Conservation (phyloP, 2,797 vertebrate species). For the Thripadectes ignobilis region DNA sequence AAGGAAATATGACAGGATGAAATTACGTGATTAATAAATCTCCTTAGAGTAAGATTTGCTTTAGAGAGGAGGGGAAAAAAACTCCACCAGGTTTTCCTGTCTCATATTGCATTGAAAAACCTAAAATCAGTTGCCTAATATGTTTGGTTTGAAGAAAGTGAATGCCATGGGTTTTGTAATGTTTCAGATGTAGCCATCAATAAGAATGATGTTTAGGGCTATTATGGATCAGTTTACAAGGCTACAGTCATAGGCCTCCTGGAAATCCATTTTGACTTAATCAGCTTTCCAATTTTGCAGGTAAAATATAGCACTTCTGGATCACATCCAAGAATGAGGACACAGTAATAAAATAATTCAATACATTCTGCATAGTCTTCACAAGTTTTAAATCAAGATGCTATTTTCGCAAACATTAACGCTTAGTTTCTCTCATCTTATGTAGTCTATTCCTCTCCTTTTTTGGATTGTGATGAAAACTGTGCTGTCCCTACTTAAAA, state of each 20-base stretch:
- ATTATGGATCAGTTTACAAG: conserved; percentile 30
- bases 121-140: background rate
- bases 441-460: background rate
- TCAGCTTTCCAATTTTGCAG: conserved; percentile 28
- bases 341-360: background rate
- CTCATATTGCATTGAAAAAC: background rate
- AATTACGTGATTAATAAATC: background rate
- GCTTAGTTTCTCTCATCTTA: background rate
- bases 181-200: background rate
- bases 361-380: background rate
- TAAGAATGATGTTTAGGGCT: conserved; percentile 3
- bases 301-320: conserved; percentile 33
- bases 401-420: background rate
- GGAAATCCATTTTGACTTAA: conserved; percentile 45
- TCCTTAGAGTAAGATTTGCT: background rate
- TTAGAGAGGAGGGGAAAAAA: background rate
- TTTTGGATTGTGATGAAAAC: background rate
- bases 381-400: background rate
- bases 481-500: background rate
- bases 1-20: background rate
- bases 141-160: background rate
- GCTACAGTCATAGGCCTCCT: conserved; percentile 19
- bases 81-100: background rate
- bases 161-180: background rate
- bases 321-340: conserved; percentile 10